These are phyloP conservation scores for Spinus pinus DNA, from an alignment of 2,797 vertebrate species.

Conservation along the genomic window DNA sequence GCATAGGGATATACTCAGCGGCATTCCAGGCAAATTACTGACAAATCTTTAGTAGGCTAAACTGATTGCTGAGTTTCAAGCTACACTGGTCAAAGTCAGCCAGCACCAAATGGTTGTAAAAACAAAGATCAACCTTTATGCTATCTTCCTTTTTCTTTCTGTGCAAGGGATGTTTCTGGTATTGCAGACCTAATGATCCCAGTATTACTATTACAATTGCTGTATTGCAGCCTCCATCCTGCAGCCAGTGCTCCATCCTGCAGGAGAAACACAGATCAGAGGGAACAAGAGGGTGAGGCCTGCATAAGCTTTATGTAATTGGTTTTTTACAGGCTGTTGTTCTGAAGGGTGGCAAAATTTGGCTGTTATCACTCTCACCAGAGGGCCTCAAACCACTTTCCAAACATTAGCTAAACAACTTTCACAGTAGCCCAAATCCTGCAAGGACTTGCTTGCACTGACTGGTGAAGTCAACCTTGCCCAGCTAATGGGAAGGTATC, in stretches of 20 bases:
- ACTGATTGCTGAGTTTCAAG: background rate
- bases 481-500: background rate
- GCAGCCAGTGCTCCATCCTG: background rate
- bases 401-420: background rate
- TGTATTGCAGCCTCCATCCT: background rate
- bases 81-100: background rate
- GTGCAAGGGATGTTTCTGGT: background rate
- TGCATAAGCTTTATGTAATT: background rate
- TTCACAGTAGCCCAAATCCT: background rate
- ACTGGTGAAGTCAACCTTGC: background rate
- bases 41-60: background rate
- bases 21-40: background rate
- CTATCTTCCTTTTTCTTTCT: background rate
- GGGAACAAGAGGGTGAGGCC: background rate
- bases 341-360: background rate
- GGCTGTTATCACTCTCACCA: background rate
- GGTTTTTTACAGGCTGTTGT: background rate
- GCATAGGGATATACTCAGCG: background rate
- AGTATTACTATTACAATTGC: background rate
- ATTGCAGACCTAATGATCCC: background rate
- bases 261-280: background rate
- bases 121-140: background rate
- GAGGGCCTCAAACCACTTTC: background rate
- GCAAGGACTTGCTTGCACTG: background rate
- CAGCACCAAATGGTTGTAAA: background rate